Conservation (phyloP, 2,113 vertebrate species). For the Suricata suricatta region DNA sequence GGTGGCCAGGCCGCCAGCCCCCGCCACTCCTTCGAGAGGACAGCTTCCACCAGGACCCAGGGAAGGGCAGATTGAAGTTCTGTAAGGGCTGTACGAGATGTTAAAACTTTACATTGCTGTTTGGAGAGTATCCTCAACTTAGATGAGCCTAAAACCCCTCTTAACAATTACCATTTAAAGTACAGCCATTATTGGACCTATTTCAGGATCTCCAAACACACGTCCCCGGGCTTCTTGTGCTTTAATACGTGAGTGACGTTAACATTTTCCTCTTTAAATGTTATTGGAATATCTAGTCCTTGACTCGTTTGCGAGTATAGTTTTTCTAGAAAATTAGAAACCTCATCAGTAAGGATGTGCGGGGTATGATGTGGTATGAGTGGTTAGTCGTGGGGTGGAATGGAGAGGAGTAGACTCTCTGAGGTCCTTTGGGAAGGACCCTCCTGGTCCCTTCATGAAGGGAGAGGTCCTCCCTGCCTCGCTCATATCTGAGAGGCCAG, state of each 20-base stretch:
- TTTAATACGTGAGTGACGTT: neutral
- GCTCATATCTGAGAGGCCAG: accelerated
- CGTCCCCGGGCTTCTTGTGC: neutral
- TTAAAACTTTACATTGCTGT: neutral
- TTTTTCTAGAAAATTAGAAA: slow-evolving; percentile 35
- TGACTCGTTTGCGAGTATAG: neutral
- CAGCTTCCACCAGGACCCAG: neutral
- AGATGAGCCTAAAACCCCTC: neutral
- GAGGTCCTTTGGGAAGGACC: neutral
- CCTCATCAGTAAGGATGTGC: neutral
- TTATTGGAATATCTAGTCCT: slow-evolving; percentile 9
- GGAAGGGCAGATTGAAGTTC: neutral
- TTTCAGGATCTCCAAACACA: slow-evolving; percentile 29
- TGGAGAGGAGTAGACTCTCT: neutral
- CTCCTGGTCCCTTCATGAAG: neutral
- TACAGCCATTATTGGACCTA: slow-evolving; percentile 19
- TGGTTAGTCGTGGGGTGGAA: neutral
- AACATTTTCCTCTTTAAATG: slow-evolving; percentile 24
- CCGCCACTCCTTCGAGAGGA: neutral
- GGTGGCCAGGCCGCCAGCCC: neutral
- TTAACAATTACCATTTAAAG: slow-evolving; percentile 30
- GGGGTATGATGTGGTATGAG: neutral
- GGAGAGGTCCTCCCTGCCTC: neutral
- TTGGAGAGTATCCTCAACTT: slow-evolving; percentile 12
- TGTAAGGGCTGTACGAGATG: neutral